Conservation (phyloP, 2,797 vertebrate species). For the Diplodus puntazzo region DNA sequence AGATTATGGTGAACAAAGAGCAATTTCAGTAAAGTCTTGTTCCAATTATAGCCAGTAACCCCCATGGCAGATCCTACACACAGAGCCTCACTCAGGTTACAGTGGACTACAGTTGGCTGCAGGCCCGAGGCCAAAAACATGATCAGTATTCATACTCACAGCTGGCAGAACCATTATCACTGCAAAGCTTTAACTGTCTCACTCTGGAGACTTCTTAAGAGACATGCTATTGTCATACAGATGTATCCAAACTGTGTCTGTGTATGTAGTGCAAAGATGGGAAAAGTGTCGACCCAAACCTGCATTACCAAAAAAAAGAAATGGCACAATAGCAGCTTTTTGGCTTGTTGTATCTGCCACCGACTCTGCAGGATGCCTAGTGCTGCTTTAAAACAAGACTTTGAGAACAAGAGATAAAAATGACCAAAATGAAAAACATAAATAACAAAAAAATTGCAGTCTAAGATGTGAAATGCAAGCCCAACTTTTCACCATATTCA, state of each 20-base stretch:
- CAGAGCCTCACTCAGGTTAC: conserved; percentile 58
- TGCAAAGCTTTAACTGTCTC: conserved; percentile 48
- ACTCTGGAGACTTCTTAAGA: conserved; percentile 47
- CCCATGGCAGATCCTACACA: conserved; percentile 42
- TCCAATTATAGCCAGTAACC: conserved; percentile 53
- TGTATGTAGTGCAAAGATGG: background rate
- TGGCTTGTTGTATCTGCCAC: background rate
- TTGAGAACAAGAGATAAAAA: background rate
- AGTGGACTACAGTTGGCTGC: conserved; percentile 50
- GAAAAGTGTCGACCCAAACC: conserved; percentile 16
- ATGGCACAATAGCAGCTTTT: background rate
- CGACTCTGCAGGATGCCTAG: conserved; percentile 1
- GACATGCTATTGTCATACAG: conserved; percentile 48
- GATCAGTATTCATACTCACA: conserved; percentile 68
- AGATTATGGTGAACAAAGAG: conserved; percentile 55
- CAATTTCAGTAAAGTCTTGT: conserved; percentile 50
- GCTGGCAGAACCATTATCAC: conserved; percentile 63
- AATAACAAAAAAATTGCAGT: background rate
- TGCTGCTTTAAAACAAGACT: background rate
- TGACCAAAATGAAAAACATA: too few relatives aligned
- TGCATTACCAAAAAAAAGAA: background rate
- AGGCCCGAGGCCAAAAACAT: conserved; percentile 58
- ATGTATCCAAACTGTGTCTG: conserved; percentile 24
- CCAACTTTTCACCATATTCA: background rate
- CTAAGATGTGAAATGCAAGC: too few relatives aligned